Conservation (phyloP, 1,140 invertebrate genomes). For the Maniola jurtina region DNA sequence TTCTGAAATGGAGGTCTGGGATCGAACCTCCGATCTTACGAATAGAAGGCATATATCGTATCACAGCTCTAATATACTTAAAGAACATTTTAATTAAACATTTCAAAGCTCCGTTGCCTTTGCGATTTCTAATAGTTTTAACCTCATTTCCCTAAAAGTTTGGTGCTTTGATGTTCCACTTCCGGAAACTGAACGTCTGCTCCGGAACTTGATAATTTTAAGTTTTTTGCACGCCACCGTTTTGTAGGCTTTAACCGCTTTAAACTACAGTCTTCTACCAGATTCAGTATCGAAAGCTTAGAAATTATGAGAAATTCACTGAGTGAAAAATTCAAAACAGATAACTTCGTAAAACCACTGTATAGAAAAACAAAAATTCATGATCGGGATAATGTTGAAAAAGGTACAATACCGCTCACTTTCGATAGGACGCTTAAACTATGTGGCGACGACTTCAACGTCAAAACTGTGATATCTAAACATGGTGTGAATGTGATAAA, state of each 20-base stretch:
- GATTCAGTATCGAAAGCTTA: conserved; percentile 40
- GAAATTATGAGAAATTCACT: conserved; percentile 44
- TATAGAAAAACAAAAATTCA: conserved; percentile 49
- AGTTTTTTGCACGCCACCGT: conserved; percentile 47
- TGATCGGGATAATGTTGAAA: conserved; percentile 36
- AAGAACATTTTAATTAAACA: conserved; percentile 5
- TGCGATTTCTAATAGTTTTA: conserved; percentile 32
- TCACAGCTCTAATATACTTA: not conserved
- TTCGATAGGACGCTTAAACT: conserved; percentile 52
- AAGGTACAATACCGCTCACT: conserved; percentile 40
- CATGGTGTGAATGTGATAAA: conserved; percentile 36
- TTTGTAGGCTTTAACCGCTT: conserved; percentile 32
- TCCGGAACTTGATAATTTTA: conserved; percentile 49
- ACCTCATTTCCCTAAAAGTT: conserved; percentile 44
- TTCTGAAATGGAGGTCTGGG: too few species aligned
- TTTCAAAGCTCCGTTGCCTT: conserved; percentile 13
- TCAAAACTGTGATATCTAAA: conserved; percentile 47
- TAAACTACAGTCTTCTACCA: conserved; percentile 41
- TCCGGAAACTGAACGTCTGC: conserved; percentile 35
- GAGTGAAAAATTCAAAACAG: conserved; percentile 53
- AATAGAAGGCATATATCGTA: too few species aligned
- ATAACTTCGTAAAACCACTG: conserved; percentile 59
- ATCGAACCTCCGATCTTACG: too few species aligned
- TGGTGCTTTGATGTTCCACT: conserved; percentile 39
- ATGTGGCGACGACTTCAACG: conserved; percentile 47